These are phyloP conservation scores for Passer montanus DNA, from an alignment of 2,113 vertebrate genomes.

Conservation along the genomic window DNA sequence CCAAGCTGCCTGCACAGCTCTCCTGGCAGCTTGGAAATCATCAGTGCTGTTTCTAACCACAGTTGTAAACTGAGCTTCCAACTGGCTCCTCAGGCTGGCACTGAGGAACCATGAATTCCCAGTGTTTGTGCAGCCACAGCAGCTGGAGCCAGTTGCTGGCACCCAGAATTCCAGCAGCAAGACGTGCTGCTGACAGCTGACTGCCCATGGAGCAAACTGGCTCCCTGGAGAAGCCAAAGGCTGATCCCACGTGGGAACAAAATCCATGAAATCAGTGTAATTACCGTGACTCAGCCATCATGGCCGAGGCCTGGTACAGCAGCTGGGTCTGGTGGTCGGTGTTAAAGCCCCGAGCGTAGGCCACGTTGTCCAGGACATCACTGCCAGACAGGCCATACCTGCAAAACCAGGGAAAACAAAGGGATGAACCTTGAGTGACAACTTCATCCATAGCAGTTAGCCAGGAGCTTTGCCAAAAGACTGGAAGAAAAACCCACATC, in stretches of 20 bases:
- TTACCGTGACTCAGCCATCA: conserved; percentile 98
- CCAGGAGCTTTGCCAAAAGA: neutral
- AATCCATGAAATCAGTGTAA: too few relatives aligned
- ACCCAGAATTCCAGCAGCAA: neutral
- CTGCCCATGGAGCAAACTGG: neutral
- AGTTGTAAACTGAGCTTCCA: neutral
- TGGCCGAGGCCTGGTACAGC: conserved; percentile 94
- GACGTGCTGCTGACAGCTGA: neutral
- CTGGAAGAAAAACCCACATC: neutral
- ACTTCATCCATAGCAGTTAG: accelerated
- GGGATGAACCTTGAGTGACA: neutral
- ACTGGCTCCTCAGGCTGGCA: neutral
- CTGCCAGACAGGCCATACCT: conserved; percentile 94
- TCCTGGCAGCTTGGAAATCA: neutral
- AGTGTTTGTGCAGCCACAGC: neutral
- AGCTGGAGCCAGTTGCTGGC: neutral
- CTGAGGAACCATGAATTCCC: neutral
- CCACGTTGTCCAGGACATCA: conserved; percentile 94
- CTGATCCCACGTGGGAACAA: neutral
- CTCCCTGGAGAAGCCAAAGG: neutral
- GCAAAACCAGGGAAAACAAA: neutral
- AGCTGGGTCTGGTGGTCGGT: conserved; percentile 97
- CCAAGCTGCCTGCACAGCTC: neutral
- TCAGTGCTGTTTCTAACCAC: neutral
- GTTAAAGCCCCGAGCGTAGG: conserved; percentile 93